Base-by-base conservation (phyloP, 2,113 vertebrate species). In the Meleagris gallopavo region DNA sequence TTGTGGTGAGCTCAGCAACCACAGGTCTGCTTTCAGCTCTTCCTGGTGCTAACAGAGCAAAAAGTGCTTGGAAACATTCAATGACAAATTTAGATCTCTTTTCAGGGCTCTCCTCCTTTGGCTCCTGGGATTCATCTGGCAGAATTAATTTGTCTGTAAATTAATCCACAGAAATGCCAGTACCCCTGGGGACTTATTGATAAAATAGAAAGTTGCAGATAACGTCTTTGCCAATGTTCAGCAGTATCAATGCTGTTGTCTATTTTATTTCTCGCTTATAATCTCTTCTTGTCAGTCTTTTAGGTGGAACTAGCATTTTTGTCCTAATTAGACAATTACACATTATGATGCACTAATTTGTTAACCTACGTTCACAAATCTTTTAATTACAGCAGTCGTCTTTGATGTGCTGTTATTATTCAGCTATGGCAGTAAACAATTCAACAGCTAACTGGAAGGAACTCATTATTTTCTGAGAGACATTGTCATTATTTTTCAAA, bases 311-410 rank as follows among this genome's bases (percentile, higher is more conserved):
- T 93, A 93, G 92, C 74, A 83, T 97, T 97, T 97, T 96, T 96
- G 93, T 96, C 91, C 97, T 98, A 97, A 98, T 98, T 96, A 97
- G 97, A 97, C 97, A 98, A 98, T 98, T 98, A 96, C 87, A 96
- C 94, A 97, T 98, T 95, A 92, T 92, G 95, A 98, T 96, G 91
- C 90, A 97, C 96, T 98, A 97, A 98, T 98, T 97, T 97, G 97
- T 97, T 97, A 97, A 97, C 97, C 97, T 98, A 96, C 96, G 95
- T 97, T 98, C 97, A 93, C 97, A 97, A 97, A 98, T 98, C 97
- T 98, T 97, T 98, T 98, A 98, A 98, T 98, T 98, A 97, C 96
- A 95, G 96, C 97, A 89, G 95, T 95, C 17, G 25, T 94, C 97
- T 98, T 97, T 97, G 97, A 97, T 97, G 94, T 97, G 84, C 91